Conservation (phyloP, 2,888 invertebrate genomes). For the Lithodes maja region DNA sequence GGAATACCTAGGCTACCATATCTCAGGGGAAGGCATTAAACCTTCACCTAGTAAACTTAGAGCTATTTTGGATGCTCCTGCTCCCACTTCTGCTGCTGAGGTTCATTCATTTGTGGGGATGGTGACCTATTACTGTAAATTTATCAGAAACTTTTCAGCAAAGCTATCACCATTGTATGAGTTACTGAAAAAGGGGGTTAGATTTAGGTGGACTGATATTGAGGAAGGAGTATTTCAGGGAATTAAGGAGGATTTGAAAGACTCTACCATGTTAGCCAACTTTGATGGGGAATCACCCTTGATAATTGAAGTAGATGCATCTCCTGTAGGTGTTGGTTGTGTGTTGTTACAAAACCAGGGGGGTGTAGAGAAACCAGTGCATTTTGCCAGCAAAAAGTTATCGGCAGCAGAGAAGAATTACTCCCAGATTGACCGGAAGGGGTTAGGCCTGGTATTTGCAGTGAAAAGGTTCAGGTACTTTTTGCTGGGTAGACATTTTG, state of each 20-base stretch:
- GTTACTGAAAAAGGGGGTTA: too few species aligned
- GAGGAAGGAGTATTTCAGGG: neutral
- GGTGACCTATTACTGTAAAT: neutral
- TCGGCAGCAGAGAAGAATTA: neutral
- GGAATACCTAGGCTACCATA: constrained; percentile 28
- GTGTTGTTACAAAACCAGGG: neutral
- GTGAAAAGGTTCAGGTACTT: neutral
- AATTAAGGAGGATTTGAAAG: too few species aligned
- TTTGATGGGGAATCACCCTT: too few species aligned
- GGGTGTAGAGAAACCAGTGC: neutral
- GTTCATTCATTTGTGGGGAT: constrained; percentile 16
- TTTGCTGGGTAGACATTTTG: neutral
- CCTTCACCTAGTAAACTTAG: too few species aligned
- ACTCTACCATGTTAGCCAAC: too few species aligned
- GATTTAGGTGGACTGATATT: neutral
- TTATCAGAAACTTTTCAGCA: too few species aligned
- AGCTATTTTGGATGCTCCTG: constrained; percentile 22
- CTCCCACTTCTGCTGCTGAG: constrained; percentile 10
- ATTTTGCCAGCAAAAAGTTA: constrained; percentile 11
- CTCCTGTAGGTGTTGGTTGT: too few species aligned
- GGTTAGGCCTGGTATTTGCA: neutral
- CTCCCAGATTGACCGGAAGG: neutral
- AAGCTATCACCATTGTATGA: too few species aligned
- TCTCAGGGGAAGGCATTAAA: neutral
- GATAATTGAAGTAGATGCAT: too few species aligned